Percentiles rank a stretch among this genome's conserved stretches.
Conservation (phyloP, 2,888 invertebrate genomes). For the Stenurella melanura region DNA sequence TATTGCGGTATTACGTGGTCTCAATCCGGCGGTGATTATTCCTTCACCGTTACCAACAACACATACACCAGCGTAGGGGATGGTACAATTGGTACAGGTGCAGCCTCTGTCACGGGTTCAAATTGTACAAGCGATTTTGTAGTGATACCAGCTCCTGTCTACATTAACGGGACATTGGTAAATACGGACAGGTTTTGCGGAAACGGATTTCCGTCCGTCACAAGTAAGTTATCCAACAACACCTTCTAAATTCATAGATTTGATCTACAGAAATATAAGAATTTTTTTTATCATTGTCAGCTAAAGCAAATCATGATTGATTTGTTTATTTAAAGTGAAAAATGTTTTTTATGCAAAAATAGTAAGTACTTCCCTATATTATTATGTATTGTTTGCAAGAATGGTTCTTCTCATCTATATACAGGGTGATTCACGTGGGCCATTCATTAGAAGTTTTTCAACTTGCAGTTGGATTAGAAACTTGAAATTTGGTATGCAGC, state of each 20-base stretch:
- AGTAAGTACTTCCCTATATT: no score
- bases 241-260: neutral
- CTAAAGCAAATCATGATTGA: no score
- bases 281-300: no score
- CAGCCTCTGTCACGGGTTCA: slow-evolving; percentile 75
- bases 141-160: slow-evolving; percentile 81
- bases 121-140: slow-evolving; percentile 84
- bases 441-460: no score
- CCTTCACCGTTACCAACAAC: slow-evolving; percentile 81
- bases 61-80: slow-evolving; percentile 79
- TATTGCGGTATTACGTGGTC: slow-evolving; percentile 84
- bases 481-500: no score
- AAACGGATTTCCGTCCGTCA: slow-evolving; percentile 80
- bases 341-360: no score
- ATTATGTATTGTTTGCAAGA: no score
- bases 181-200: slow-evolving; percentile 86
- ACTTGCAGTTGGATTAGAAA: no score
- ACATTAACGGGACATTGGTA: slow-evolving; percentile 69
- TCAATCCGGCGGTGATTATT: slow-evolving; percentile 74
- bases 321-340: no score
- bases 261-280: no score
- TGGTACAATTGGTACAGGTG: slow-evolving; percentile 77
- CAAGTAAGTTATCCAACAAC: slow-evolving; percentile 74
- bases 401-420: no score
- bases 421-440: no score